Evolutionary conservation across 2,113 vertebrate genomes (phyloP), one percentile per base, ranked within the genome.

Genomic region (Phaetusa simplex): DNA sequence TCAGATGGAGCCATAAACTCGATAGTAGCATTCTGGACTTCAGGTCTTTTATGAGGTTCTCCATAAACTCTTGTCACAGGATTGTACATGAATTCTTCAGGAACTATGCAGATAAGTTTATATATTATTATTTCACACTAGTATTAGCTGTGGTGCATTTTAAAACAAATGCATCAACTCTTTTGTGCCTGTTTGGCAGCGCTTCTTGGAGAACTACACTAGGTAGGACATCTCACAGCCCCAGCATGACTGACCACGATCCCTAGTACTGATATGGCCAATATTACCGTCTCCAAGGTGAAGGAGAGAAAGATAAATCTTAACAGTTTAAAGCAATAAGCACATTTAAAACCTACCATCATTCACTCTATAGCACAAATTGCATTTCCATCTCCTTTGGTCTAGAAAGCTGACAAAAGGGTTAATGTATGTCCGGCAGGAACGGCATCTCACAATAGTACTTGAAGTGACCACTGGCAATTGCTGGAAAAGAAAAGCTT

Each of bases 1-100:
- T 99, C 99, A 95, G 99, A 99, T 85, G 99, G 99, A 94, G 99
- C 99, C 97, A 99, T 99, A 94, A 99, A 99, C 93, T 99, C 99
- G 91, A 99, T 99, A 71, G 99, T 99, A 90, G 99, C 98, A 91
- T 99, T 99, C 93, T 99, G 99, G 93, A 99, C 99, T 97, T 99
- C 99, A 18, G 99, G 99, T 96, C 99, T 98, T 98, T 99, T 99
- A 91, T 99, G 99, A 88, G 99, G 99, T 72, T 99, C 99, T 96
- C 99, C 99, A 82, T 99, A 99, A 62, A 98, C 99, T 98, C 99
- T 98, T 93, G 99, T 99, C 97, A 99, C 99, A 88, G 99, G 99
- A 97, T 99, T 99, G 96, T 99, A 99, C 98, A 99, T 99, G 93
- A 99, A 99, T 97, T 99, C 99, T 97, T 99, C 99, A 90, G 99